phyloP scores from a whole-genome alignment of 1,140 invertebrate genomes.

The Bombus polaris region DNA sequence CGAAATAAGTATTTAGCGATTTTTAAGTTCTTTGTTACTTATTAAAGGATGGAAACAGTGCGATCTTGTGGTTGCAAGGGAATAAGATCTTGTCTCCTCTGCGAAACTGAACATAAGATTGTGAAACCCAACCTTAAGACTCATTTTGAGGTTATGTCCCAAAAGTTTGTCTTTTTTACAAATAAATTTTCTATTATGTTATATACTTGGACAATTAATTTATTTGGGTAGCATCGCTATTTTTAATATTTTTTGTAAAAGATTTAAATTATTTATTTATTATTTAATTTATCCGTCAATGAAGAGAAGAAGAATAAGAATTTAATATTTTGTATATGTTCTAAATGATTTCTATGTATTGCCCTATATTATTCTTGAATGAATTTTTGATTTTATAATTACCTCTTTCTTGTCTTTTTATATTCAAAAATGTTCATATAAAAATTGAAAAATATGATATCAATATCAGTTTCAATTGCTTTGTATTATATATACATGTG shows the following conservation, averaged over 20 bases:
- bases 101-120: conserved; percentile 89
- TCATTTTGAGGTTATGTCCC: conserved; percentile 72
- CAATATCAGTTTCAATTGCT: not conserved
- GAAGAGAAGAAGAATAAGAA: not conserved
- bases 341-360: not conserved
- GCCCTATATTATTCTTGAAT: not conserved
- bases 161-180: not conserved
- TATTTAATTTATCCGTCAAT: not conserved
- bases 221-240: not conserved
- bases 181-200: not conserved
- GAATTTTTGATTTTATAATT: not conserved
- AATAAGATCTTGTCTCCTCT: conserved; percentile 92
- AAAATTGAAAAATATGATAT: not conserved
- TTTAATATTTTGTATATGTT: not conserved
- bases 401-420: not conserved
- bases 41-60: conserved; percentile 85
- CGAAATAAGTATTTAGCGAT: not conserved
- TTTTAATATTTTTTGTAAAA: conserved; percentile 15
- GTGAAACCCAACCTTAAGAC: conserved; percentile 78
- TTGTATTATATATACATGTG: too few species aligned
- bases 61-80: conserved; percentile 96
- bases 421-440: not conserved
- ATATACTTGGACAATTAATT: not conserved
- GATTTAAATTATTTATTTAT: not conserved
- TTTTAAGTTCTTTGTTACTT: not conserved